Conservation (phyloP, 2,888 invertebrate species). For the Xanthorhoe spadicearia region DNA sequence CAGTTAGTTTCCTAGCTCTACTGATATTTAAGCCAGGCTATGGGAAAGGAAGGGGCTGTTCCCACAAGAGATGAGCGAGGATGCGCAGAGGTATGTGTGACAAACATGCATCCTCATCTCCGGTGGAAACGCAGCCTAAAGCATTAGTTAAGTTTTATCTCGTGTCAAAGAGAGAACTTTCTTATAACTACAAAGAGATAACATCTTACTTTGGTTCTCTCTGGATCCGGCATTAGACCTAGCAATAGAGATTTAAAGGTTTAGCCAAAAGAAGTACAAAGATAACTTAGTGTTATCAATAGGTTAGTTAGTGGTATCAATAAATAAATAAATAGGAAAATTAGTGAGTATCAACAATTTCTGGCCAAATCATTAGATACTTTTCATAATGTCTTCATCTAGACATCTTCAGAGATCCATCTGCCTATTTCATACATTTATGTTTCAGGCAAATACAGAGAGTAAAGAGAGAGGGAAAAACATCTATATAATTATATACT, state of each 20-base stretch:
- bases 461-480: too few species aligned
- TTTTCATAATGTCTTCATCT: not conserved
- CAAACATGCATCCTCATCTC: too few species aligned
- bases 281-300: not conserved
- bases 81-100: too few species aligned
- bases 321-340: too few species aligned
- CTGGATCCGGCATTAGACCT: constrained; percentile 36
- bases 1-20: not conserved
- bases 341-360: too few species aligned
- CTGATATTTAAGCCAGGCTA: not conserved
- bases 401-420: not conserved
- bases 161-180: not conserved
- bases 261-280: not conserved
- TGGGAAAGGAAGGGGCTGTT: not conserved
- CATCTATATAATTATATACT: too few species aligned
- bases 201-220: constrained; percentile 29
- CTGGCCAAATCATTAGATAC: too few species aligned
- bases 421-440: too few species aligned
- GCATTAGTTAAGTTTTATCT: not conserved
- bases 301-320: not conserved
- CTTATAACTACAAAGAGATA: constrained; percentile 14
- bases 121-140: not conserved
- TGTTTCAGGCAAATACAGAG: too few species aligned
- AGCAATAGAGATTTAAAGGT: constrained; percentile 17
- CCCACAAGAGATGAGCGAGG: too few species aligned